phyloP scores from a whole-genome alignment of 2,797 vertebrate species.

The Enoplosus armatus region DNA sequence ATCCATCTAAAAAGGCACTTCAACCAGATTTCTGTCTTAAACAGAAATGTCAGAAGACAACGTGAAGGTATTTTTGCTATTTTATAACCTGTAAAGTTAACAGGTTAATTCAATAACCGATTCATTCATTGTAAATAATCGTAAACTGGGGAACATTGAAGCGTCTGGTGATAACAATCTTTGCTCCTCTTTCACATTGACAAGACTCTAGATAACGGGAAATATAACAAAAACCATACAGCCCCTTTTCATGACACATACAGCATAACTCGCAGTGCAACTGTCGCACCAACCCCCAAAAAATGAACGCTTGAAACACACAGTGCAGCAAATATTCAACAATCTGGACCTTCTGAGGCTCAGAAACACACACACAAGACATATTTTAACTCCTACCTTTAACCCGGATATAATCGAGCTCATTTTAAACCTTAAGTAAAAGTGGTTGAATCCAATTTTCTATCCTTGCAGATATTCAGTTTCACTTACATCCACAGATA shows the following conservation, averaged over 20 bases:
- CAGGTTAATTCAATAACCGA: background rate
- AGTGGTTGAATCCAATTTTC: background rate
- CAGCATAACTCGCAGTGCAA: background rate
- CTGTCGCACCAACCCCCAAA: background rate
- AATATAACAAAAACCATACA: slow-evolving; percentile 2
- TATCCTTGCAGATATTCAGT: background rate
- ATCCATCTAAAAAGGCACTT: slow-evolving; percentile 61
- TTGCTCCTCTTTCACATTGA: background rate
- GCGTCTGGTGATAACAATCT: background rate
- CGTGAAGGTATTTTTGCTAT: background rate
- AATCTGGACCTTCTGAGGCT: background rate
- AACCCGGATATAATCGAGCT: background rate
- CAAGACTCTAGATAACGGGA: background rate
- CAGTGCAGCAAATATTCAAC: background rate
- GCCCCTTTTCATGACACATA: background rate
- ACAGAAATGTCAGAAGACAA: slow-evolving; percentile 1
- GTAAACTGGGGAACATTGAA: background rate
- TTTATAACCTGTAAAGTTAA: background rate
- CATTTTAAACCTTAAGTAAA: background rate
- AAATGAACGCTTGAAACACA: background rate
- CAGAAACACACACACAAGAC: background rate
- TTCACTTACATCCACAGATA: background rate
- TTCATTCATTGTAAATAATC: background rate
- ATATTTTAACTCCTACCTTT: background rate
- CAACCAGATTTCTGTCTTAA: slow-evolving; percentile 12